Percentiles rank a stretch among this genome's conserved stretches.
phyloP scores from a whole-genome alignment of 2,797 vertebrate species.

The Acrocephalus scirpaceus region DNA sequence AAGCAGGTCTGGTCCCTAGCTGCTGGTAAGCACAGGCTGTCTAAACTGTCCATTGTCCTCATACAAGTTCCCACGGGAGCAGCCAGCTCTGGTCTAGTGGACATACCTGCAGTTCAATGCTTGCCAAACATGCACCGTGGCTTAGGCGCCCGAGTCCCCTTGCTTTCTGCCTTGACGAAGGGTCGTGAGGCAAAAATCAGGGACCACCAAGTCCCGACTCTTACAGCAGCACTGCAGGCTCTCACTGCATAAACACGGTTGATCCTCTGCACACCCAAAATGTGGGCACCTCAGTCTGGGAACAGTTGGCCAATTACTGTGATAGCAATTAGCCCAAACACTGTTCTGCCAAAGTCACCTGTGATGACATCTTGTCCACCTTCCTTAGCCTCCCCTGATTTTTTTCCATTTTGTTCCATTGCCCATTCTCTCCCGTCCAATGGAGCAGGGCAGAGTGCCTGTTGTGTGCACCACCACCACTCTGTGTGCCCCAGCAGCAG shows the following conservation, averaged over 20 bases:
- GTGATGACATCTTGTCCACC: accelerated
- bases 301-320: accelerated
- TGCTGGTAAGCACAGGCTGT: too few relatives aligned
- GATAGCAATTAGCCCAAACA: background rate
- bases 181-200: too few relatives aligned
- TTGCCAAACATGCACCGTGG: too few relatives aligned
- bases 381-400: background rate
- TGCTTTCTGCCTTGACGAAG: too few relatives aligned
- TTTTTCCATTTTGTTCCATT: background rate
- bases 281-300: background rate
- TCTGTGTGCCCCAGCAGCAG: background rate
- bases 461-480: background rate
- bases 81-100: too few relatives aligned
- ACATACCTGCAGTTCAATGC: too few relatives aligned
- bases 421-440: background rate
- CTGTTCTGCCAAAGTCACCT: background rate
- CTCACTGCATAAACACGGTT: accelerated
- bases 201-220: too few relatives aligned
- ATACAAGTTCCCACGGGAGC: too few relatives aligned
- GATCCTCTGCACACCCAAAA: background rate
- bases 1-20: too few relatives aligned
- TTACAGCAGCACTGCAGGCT: background rate
- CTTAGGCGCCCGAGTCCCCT: too few relatives aligned
- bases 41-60: too few relatives aligned
- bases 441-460: background rate